Base-by-base conservation (phyloP, 2,113 vertebrate species). In the Tachuris rubrigastra region DNA sequence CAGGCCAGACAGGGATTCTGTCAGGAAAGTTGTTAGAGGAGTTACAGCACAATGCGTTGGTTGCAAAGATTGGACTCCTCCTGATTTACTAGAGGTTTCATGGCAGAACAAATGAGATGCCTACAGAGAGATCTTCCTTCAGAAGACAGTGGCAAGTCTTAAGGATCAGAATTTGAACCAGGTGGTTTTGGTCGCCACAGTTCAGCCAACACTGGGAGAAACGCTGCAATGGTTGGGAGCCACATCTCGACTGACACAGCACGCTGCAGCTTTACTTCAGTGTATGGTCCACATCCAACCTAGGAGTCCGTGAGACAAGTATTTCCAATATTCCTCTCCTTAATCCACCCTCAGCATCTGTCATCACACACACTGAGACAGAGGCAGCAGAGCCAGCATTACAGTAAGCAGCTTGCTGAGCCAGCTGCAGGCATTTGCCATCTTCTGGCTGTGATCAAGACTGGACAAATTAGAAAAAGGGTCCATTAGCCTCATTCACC, bases 401-500 rank as follows among this genome's bases (percentile, higher is more conserved):
- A 88, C 3, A 5, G 19, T 31, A 30, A 87, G 85, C 28, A n/a
- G 67, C 72, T 42, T 27, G 50, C 82, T 67, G 52, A 94, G 73
- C 86, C 22, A 35, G 65, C 49, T 0, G 0, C 46, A 42, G 58
- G 21, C 44, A 39, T 73, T 90, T 92, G 68, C 72, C 46, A 33
- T 65, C 87, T 87, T 92, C 69, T 75, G 62, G 56, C 56, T 7
- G 2, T 18, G 80, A 83, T 27, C 50, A 79, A 83, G 74, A 62
- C 44, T 22, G 55, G 50, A 56, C 53, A 91, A 73, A 75, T 65
- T 35, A 84, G 46, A 50, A 66, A 71, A 59, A 14, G 22, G 71
- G 77, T 80, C 78, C 37, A 77, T 86, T 78, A 84, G 35, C 59
- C 23, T 21, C 44, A 68, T 66, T 90, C 69, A 95, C 95, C 88